Evolutionary conservation across 2,113 vertebrate genomes (phyloP).

Genomic region (Myotis brandtii): DNA sequence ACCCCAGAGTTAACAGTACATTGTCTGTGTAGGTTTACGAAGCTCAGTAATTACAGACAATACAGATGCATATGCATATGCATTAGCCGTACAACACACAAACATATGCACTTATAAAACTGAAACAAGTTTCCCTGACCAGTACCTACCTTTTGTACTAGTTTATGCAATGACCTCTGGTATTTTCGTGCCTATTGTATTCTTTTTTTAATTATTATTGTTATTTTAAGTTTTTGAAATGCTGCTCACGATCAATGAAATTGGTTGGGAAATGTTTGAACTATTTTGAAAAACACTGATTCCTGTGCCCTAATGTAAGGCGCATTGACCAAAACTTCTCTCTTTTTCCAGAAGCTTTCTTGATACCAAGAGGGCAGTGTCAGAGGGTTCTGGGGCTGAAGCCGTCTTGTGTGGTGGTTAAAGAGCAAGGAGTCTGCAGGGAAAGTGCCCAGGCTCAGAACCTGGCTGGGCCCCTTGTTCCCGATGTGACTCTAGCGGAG

Average conservation of each 20-base stretch:
- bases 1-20: not conserved
- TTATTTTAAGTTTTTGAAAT: not conserved
- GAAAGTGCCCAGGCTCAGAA: not conserved
- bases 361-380: not conserved
- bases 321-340: not conserved
- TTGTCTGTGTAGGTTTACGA: not conserved
- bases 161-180: not conserved
- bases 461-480: not conserved
- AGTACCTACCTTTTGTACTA: not conserved
- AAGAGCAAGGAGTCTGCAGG: not conserved
- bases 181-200: not conserved
- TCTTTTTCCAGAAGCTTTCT: slow-evolving; percentile 7
- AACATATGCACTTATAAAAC: not conserved
- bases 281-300: not conserved
- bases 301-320: not conserved
- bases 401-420: not conserved
- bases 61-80: not conserved
- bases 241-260: not conserved
- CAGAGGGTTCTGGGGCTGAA: not conserved
- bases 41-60: not conserved
- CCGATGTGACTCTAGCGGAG: not conserved
- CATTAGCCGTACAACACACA: not conserved
- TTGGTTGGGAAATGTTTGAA: slow-evolving; percentile 10
- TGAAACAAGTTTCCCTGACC: not conserved
- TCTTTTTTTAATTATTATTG: not conserved